phyloP scores from a whole-genome alignment of 2,797 vertebrate genomes.

The Helicolenus hilgendorfi region DNA sequence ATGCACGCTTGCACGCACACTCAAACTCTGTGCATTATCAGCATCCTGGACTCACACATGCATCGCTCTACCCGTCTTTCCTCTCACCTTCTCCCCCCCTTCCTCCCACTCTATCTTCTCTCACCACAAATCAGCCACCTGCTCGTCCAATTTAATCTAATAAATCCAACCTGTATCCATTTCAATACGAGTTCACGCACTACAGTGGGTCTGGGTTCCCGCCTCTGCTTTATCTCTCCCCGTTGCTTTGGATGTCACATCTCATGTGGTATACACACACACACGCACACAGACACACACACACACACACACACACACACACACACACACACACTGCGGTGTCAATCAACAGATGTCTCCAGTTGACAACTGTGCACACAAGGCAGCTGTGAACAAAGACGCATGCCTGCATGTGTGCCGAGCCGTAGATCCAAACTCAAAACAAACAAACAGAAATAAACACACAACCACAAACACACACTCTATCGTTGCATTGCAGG shows the following conservation, averaged over 20 bases:
- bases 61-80: background rate
- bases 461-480: constrained; percentile 29
- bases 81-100: background rate
- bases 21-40: constrained; percentile 7
- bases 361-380: constrained; percentile 59
- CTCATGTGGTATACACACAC: constrained; percentile 15
- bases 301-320: constrained; percentile 6
- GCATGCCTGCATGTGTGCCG: constrained; percentile 12
- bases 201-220: constrained; percentile 1
- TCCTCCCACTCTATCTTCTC: constrained; percentile 20
- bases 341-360: constrained; percentile 69
- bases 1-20: background rate
- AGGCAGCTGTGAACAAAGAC: constrained; percentile 63
- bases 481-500: constrained; percentile 71
- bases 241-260: constrained; percentile 68
- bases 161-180: constrained; percentile 66
- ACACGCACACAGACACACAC: background rate
- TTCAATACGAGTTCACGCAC: constrained; percentile 41
- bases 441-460: constrained; percentile 62
- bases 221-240: constrained; percentile 29
- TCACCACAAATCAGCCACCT: constrained; percentile 76
- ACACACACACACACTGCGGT: constrained; percentile 16
- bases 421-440: constrained; percentile 44
- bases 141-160: constrained; percentile 69
- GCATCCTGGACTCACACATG: constrained; percentile 7